Conservation (phyloP, 2,888 invertebrate genomes). For the Napeogenes sylphis region DNA sequence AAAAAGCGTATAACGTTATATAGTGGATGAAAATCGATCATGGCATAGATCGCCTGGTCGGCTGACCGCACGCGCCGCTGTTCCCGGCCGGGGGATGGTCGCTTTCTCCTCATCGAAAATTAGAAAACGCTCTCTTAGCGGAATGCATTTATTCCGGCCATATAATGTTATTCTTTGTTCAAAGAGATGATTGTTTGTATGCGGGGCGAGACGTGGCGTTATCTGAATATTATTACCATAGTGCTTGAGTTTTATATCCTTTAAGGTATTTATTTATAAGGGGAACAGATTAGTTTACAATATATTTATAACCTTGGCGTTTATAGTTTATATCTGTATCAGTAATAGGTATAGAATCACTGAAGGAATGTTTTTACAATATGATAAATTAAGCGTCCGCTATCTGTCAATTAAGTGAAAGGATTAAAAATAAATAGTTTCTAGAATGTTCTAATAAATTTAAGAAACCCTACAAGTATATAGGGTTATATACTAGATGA, state of each 20-base stretch:
- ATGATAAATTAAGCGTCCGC: too few relatives aligned
- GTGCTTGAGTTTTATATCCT: constrained; percentile 14
- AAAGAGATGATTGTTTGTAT: constrained; percentile 15
- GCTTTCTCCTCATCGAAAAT: constrained; percentile 7
- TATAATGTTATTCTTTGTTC: constrained; percentile 8
- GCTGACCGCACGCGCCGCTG: background rate
- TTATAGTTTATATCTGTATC: too few relatives aligned
- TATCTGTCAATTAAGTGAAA: too few relatives aligned
- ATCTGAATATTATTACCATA: constrained; percentile 18
- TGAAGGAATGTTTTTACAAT: too few relatives aligned
- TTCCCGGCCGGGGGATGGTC: constrained; percentile 1
- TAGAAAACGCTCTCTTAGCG: constrained; percentile 4
- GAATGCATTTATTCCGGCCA: constrained; percentile 11
- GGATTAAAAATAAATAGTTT: too few relatives aligned
- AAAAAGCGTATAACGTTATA: constrained; percentile 14
- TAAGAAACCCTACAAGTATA: too few relatives aligned
- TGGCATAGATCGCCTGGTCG: background rate
- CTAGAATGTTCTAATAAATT: too few relatives aligned
- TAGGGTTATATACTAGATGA: too few relatives aligned
- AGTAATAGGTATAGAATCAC: too few relatives aligned
- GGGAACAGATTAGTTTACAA: too few relatives aligned
- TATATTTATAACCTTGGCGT: too few relatives aligned
- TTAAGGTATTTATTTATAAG: constrained; percentile 5
- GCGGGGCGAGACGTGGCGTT: constrained; percentile 13
- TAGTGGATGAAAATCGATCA: constrained; percentile 16